These are phyloP conservation scores for Mayetiola destructor DNA, from an alignment of 2,888 invertebrate species.

Conservation along the genomic window DNA sequence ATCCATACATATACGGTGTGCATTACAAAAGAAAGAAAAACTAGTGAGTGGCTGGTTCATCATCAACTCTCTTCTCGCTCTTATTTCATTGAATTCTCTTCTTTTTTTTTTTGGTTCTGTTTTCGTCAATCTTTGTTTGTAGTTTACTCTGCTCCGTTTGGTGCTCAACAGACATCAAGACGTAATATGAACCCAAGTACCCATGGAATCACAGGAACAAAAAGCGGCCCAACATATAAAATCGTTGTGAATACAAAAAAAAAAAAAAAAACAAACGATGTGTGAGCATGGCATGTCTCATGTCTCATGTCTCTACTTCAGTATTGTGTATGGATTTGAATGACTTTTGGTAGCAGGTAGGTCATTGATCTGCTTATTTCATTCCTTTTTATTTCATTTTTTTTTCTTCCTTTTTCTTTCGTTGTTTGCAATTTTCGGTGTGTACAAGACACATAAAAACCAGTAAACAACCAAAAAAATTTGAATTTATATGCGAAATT, in stretches of 20 bases:
- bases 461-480: too few relatives aligned
- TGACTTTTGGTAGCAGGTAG: not conserved
- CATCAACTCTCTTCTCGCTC: not conserved
- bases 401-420: too few relatives aligned
- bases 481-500: not conserved
- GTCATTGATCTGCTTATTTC: conserved; percentile 1
- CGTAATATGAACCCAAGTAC: not conserved
- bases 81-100: too few relatives aligned
- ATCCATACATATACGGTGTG: too few relatives aligned
- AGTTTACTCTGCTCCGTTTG: not conserved
- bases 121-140: not conserved
- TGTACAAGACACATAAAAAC: too few relatives aligned
- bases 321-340: not conserved
- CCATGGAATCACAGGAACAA: not conserved
- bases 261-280: not conserved
- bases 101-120: not conserved
- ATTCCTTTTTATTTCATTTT: too few relatives aligned
- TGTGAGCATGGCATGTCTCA: too few relatives aligned
- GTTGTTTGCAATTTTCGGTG: too few relatives aligned
- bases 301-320: not conserved
- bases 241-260: not conserved
- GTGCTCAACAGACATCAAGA: not conserved
- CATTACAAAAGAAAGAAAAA: not conserved
- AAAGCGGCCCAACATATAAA: not conserved
- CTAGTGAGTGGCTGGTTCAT: conserved; percentile 12